Evolutionary conservation across 2,113 vertebrate species (phyloP).

Genomic region (Caranx ignobilis): DNA sequence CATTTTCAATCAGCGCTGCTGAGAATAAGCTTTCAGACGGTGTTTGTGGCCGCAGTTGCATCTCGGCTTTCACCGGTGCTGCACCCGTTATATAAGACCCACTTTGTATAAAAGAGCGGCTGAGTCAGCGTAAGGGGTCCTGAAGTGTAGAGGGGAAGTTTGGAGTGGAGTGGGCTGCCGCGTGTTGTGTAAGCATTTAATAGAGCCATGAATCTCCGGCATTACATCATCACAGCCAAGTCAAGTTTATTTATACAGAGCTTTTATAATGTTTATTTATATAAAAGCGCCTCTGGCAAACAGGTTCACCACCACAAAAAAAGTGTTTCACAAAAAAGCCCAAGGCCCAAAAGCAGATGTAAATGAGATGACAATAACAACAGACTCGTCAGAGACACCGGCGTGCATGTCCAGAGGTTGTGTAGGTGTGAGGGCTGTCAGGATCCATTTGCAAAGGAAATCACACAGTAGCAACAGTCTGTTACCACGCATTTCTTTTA

Average conservation of each 20-base stretch:
- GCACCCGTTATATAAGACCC: slow-evolving; percentile 64
- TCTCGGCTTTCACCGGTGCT: slow-evolving; percentile 14
- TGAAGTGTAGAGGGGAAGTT: slow-evolving; percentile 61
- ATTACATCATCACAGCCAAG: slow-evolving; percentile 68
- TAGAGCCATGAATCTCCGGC: slow-evolving; percentile 46
- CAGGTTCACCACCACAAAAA: slow-evolving; percentile 10
- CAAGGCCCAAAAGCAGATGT: slow-evolving; percentile 35
- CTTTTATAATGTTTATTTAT: slow-evolving; percentile 66
- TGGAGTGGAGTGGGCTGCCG: slow-evolving; percentile 67
- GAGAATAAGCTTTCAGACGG: slow-evolving; percentile 49
- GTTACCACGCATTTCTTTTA: slow-evolving; percentile 14
- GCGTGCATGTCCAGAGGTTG: slow-evolving; percentile 43
- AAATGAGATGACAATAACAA: slow-evolving; percentile 56
- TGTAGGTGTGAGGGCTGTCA: slow-evolving; percentile 58
- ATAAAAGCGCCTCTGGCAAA: slow-evolving; percentile 32
- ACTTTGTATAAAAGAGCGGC: slow-evolving; percentile 64
- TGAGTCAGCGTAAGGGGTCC: slow-evolving; percentile 72
- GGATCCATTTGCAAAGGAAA: slow-evolving; percentile 53
- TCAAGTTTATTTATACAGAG: slow-evolving; percentile 63
- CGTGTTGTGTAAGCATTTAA: slow-evolving; percentile 73
- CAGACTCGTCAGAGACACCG: slow-evolving; percentile 27
- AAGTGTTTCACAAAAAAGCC: slow-evolving; percentile 3
- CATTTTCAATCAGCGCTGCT: slow-evolving; percentile 45
- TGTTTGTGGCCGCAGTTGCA: not conserved
- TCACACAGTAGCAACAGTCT: slow-evolving; percentile 35